Evolutionary conservation across 1,140 invertebrate species (phyloP).

Genomic region (Eulimnadia texana): DNA sequence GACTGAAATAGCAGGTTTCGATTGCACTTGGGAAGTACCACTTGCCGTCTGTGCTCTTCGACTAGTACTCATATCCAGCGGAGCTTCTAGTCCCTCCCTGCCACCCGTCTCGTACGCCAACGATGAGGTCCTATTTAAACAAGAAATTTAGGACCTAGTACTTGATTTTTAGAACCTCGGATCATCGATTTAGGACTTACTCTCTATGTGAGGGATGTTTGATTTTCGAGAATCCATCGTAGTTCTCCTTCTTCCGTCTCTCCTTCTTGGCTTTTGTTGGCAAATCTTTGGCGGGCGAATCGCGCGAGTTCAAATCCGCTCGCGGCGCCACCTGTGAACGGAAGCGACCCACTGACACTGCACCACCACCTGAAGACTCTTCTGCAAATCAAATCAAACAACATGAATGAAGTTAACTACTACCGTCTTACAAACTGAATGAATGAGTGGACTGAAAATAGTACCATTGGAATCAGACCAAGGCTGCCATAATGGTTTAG

Average conservation of each 20-base stretch:
- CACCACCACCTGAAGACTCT: neutral
- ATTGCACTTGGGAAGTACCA: neutral
- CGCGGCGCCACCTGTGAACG: neutral
- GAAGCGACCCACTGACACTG: neutral
- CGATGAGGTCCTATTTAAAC: no score
- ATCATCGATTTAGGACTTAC: no score
- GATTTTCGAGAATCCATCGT: neutral
- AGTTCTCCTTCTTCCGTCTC: neutral
- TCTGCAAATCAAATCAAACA: neutral
- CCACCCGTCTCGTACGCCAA: no score
- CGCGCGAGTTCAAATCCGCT: neutral
- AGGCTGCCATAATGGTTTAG: slow-evolving; percentile 15
- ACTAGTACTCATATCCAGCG: slow-evolving; percentile 18
- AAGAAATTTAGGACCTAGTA: no score
- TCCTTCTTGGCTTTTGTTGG: slow-evolving; percentile 8
- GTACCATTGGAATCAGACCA: slow-evolving; percentile 15
- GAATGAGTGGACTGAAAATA: no score
- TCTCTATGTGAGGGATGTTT: slow-evolving; percentile 2
- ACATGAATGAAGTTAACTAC: no score
- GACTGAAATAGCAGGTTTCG: neutral
- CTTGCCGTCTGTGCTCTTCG: neutral
- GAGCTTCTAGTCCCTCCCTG: slow-evolving; percentile 10
- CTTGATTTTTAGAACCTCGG: no score
- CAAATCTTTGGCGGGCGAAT: neutral
- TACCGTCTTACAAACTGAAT: no score